Percentiles rank a stretch among this genome's conserved stretches.
These are phyloP conservation scores for Gasteruption jaculator DNA, from an alignment of 2,888 invertebrate genomes.

Conservation along the genomic window DNA sequence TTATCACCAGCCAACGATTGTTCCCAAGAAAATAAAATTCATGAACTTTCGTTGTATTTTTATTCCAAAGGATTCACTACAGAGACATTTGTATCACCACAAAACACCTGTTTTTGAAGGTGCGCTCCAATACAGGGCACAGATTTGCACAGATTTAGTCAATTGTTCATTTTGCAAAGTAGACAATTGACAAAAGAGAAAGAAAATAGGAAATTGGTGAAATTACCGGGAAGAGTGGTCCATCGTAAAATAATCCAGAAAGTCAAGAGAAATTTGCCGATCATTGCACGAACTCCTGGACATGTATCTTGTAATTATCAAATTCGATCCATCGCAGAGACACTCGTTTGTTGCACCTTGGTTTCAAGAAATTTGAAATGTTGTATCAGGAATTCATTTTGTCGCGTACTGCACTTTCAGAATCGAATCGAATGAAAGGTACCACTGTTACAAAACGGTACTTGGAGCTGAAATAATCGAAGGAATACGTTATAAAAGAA, in stretches of 20 bases:
- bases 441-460: too few species aligned
- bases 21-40: too few species aligned
- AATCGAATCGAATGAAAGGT: too few species aligned
- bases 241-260: conserved; percentile 45
- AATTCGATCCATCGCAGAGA: too few species aligned
- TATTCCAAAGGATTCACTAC: not conserved
- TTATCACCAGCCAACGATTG: too few species aligned
- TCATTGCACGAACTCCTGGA: conserved; percentile 40
- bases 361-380: too few species aligned
- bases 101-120: conserved; percentile 6
- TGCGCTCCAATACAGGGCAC: too few species aligned
- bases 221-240: conserved; percentile 40
- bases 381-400: too few species aligned
- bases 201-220: not conserved
- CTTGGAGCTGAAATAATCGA: conserved; percentile 46
- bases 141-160: too few species aligned
- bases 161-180: conserved; percentile 1
- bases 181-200: not conserved
- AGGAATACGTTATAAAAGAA: conserved; percentile 36
- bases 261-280: conserved; percentile 39
- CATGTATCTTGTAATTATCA: conserved; percentile 14
- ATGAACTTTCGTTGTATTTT: conserved; percentile 10
- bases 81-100: conserved; percentile 1
- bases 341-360: too few species aligned
- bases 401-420: too few species aligned